Percentiles rank a stretch among this genome's conserved stretches.
These are phyloP conservation scores for Hydrochoerus hydrochaeris DNA, from an alignment of 2,113 vertebrate species.

Conservation along the genomic window DNA sequence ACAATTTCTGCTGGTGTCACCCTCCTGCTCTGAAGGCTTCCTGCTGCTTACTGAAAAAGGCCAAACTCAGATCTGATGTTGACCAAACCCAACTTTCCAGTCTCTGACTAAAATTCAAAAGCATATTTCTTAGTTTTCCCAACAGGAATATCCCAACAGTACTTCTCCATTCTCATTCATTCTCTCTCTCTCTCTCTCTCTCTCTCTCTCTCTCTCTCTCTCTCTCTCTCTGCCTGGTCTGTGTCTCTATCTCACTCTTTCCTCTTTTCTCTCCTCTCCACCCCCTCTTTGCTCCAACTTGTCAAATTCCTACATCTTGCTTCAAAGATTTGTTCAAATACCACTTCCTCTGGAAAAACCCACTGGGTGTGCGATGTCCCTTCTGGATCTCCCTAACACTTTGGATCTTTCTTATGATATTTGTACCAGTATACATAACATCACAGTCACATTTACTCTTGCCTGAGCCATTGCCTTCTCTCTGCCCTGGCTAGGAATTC, in stretches of 20 bases:
- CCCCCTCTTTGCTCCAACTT: conserved; percentile 21
- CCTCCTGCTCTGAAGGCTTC: conserved; percentile 55
- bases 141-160: conserved; percentile 13
- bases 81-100: conserved; percentile 55
- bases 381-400: neutral
- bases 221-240: neutral
- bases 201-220: neutral
- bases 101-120: conserved; percentile 7
- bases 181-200: neutral
- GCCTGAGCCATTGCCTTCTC: neutral
- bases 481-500: conserved; percentile 30
- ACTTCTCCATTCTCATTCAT: too few relatives aligned
- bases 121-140: neutral
- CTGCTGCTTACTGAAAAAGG: conserved; percentile 35
- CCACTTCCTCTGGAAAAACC: conserved; percentile 64
- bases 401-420: conserved; percentile 23
- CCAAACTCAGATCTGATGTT: conserved; percentile 23
- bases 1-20: conserved; percentile 43
- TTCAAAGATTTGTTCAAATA: conserved; percentile 51
- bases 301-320: conserved; percentile 68
- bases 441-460: conserved; percentile 4
- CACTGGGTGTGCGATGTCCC: conserved; percentile 46
- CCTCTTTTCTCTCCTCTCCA: too few relatives aligned
- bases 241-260: neutral
- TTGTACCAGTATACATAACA: conserved; percentile 17